Base-by-base conservation (phyloP, 2,888 invertebrate species). In the Spodoptera exigua region DNA sequence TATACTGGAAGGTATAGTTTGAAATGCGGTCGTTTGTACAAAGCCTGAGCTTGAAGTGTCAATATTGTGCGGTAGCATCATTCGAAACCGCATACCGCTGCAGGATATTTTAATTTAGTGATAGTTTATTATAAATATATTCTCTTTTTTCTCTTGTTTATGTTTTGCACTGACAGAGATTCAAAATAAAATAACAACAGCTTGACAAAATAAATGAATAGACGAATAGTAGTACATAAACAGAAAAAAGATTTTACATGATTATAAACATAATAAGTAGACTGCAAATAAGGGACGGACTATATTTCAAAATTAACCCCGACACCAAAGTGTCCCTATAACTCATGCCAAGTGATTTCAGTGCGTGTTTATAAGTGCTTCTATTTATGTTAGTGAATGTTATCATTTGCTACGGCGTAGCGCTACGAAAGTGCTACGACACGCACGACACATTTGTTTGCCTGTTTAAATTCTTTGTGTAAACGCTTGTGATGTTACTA, bases 321-420 rank as follows among this genome's bases (percentile, higher is more conserved):
- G 14, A 17, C 36, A 44, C 10, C 7, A 47, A 53, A 37, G 45
- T 72, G 61, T 60, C 47, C 27, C 3, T 34, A 67, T 63, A 58
- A 54, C 43, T 76, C 56, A 51, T 57, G 36, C 43, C 37, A 57
- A 65, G 70, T 70, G 60, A 77, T 49, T 59, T 54, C 35, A 54
- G 57, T 62, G 61, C 72, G 78, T 78, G 76, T 78, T 72, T 61
- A 51, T 52, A 78, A 78, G 64, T 63, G 62, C 68, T 61, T 70
- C 62, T 70, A 67, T 70, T 76, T 68, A 78, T 68, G 64, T 59
- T 48, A 34, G 53, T 45, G 18, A 66, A 53, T 36, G 48, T 66
- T 61, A 62, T 78, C 59, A 53, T 35, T 56, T 27, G 52, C 74
- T 76, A 70, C 75, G 62, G 44, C 70, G 77, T 55, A 66, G 62